Evolutionary conservation across 2,113 vertebrate species (phyloP), one percentile per base, ranked within the genome.

Genomic region (Xiphias gladius): DNA sequence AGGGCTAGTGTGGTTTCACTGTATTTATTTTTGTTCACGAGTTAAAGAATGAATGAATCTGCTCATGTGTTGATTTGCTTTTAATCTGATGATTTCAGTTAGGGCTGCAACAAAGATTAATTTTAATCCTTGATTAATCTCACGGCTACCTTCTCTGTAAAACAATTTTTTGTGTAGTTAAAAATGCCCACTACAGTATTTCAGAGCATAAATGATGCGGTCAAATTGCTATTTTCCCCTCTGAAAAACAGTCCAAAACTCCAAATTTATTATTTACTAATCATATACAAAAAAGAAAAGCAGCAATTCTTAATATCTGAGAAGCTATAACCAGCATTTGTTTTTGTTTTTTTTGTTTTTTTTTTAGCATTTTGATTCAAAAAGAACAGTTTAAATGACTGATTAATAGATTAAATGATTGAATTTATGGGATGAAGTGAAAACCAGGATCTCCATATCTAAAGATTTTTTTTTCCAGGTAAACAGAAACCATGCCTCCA

Each of bases 41-140:
- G 41, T 57, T 67, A 50, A 24, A 55, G 24, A 70, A 55, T 68
- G 14, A 86, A 67, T 46, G 28, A 84, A 58, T 64, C 59, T 32
- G n/a, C 14, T 19, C 39, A 48, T 64, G 39, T 24, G 59, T 41
- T 52, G 24, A 86, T 73, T 81, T 37, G 12, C 4, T 63, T 39
- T 64, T 28, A 65, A 71, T 66, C n/a, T 13, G 57, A 68, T 66
- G 4, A 71, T 72, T 80, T 46, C 46, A 20, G 11, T 46, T n/a
- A 16, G 37, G 19, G 50, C 20, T 37, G 22, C 2, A 55, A 39
- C 35, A 28, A 20, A 74, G 32, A 10, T 43, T 10, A 12, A 54
- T 72, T 79, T 57, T 16, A 37, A 4, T 76, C 41, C 64, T 37
- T 4, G 46, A 41, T 67, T 32, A 70, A 62, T 35, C 28, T 13